These are phyloP conservation scores for Rhipidura dahli DNA, from an alignment of 2,113 vertebrate genomes.

Conservation along the genomic window DNA sequence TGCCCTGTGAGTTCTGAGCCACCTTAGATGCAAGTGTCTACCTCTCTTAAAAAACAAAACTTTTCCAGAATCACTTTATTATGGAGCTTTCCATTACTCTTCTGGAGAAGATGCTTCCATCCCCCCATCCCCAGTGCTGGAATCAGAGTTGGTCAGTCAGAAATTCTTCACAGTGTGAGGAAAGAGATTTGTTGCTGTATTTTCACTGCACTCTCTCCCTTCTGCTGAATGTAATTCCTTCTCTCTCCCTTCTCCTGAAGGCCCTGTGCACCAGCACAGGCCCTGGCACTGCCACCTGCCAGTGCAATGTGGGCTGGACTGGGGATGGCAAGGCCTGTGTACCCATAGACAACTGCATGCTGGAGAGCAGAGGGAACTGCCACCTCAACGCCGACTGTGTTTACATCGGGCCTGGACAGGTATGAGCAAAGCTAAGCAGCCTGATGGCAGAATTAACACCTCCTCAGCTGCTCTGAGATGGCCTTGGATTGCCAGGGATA, in stretches of 20 bases:
- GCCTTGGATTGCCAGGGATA: neutral
- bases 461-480: neutral
- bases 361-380: conserved; percentile 82
- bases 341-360: conserved; percentile 85
- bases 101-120: neutral
- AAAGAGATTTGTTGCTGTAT: neutral
- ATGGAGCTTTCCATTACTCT: neutral
- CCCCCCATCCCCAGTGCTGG: neutral
- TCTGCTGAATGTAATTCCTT: neutral
- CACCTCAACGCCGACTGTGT: conserved; percentile 80
- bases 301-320: conserved; percentile 86
- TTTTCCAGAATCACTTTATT: neutral
- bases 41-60: neutral
- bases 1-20: neutral
- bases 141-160: neutral
- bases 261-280: conserved; percentile 79
- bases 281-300: conserved; percentile 74
- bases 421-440: conserved; percentile 30
- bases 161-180: neutral
- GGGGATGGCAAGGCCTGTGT: conserved; percentile 86
- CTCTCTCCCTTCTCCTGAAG: conserved; percentile 64
- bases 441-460: neutral
- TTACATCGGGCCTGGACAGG: conserved; percentile 87
- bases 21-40: neutral
- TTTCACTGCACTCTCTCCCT: neutral